Conservation (phyloP, 2,113 vertebrate genomes). For the Mystacornis crossleyi region DNA sequence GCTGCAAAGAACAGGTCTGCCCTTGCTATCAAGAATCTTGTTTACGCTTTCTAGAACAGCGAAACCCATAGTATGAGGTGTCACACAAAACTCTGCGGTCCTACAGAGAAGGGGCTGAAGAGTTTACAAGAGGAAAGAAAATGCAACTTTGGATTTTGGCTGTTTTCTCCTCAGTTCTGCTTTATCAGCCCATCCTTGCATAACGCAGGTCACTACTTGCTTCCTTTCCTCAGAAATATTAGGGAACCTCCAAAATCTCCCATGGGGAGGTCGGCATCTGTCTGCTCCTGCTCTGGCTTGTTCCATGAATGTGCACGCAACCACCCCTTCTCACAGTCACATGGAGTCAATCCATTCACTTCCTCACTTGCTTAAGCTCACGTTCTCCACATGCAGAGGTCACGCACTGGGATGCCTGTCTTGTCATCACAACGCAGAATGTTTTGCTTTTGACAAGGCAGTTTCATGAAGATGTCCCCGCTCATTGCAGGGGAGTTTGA, state of each 20-base stretch:
- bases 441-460: background rate
- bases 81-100: background rate
- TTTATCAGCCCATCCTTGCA: background rate
- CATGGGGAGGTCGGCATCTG: rapidly evolving
- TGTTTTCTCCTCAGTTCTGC: background rate
- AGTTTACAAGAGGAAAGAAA: background rate
- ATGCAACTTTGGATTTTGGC: background rate
- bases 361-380: background rate
- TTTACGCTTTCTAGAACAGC: background rate
- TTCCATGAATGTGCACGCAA: rapidly evolving
- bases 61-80: background rate
- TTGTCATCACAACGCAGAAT: rapidly evolving
- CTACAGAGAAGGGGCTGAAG: background rate
- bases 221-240: background rate
- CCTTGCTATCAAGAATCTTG: background rate
- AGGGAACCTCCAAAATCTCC: background rate
- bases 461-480: background rate
- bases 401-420: rapidly evolving
- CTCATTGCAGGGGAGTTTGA: background rate
- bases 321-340: background rate
- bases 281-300: background rate
- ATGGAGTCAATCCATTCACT: background rate
- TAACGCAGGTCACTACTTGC: background rate
- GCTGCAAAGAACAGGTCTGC: background rate
- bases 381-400: rapidly evolving